These are phyloP conservation scores for Phocoena phocoena DNA, from an alignment of 2,113 vertebrate species.

Conservation along the genomic window DNA sequence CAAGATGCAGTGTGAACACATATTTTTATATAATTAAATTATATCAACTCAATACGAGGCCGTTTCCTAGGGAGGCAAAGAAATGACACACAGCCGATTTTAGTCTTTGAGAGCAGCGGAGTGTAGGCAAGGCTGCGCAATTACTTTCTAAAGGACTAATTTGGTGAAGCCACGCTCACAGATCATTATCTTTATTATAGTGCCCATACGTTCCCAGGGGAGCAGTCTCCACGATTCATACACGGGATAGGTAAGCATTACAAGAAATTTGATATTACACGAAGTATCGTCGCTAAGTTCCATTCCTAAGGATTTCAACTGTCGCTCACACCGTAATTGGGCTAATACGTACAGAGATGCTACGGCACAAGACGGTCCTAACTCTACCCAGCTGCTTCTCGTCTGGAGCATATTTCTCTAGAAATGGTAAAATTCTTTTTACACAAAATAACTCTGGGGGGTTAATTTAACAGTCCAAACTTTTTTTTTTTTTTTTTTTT, in stretches of 20 bases:
- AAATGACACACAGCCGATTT: slow-evolving; percentile 47
- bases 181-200: slow-evolving; percentile 41
- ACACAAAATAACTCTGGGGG: background rate
- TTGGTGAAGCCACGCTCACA: slow-evolving; percentile 64
- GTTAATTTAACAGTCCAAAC: background rate
- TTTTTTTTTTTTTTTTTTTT: background rate
- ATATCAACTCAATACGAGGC: slow-evolving; percentile 47
- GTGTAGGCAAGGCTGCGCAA: slow-evolving; percentile 57
- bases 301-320: background rate
- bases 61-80: slow-evolving; percentile 59
- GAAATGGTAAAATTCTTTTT: background rate
- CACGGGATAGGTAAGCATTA: background rate
- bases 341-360: rapidly evolving
- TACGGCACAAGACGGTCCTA: rapidly evolving
- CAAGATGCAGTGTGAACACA: background rate
- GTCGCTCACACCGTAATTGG: background rate
- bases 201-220: slow-evolving; percentile 40
- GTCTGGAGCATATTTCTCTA: background rate
- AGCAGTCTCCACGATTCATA: background rate
- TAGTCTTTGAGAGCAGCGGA: slow-evolving; percentile 44
- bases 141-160: slow-evolving; percentile 61
- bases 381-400: background rate
- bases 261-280: background rate
- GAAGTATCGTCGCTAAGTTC: background rate
- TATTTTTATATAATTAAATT: background rate